Percentiles rank a stretch among this genome's conserved stretches.
Evolutionary conservation across 2,888 invertebrate genomes (phyloP).

Genomic region (Candidula unifasciata): DNA sequence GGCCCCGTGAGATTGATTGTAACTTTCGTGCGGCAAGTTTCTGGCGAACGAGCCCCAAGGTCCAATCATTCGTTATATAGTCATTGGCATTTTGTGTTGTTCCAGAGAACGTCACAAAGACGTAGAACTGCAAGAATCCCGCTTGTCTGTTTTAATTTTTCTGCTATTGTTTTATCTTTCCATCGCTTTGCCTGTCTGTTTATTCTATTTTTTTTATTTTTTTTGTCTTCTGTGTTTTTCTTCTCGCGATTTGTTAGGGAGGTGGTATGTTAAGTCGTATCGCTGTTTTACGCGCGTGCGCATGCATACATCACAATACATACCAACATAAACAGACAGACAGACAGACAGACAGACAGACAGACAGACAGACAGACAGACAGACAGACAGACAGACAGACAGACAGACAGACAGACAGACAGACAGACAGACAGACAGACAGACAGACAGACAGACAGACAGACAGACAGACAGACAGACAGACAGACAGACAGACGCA

Average conservation of each 20-base stretch:
- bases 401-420: too few species aligned
- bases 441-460: too few species aligned
- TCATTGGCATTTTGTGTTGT: constrained; percentile 12
- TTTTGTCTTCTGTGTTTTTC: not conserved
- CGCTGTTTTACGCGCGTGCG: too few species aligned
- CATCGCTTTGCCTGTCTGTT: not conserved
- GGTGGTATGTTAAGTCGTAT: not conserved
- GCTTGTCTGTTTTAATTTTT: not conserved
- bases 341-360: too few species aligned
- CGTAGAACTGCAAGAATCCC: not conserved
- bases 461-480: too few species aligned
- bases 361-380: too few species aligned
- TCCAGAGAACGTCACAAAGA: not conserved
- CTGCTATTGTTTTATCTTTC: not conserved
- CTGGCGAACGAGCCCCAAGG: not conserved
- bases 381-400: too few species aligned
- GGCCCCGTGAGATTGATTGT: constrained; percentile 41
- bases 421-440: too few species aligned
- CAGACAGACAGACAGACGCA: too few species aligned
- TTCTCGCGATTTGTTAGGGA: not conserved
- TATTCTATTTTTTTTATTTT: not conserved
- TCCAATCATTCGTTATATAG: constrained; percentile 12
- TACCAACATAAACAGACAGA: too few species aligned
- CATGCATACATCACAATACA: too few species aligned
- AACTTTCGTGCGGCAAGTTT: constrained; percentile 32